phyloP scores from a whole-genome alignment of 1,140 invertebrate genomes.

The Drosophila subobscura region DNA sequence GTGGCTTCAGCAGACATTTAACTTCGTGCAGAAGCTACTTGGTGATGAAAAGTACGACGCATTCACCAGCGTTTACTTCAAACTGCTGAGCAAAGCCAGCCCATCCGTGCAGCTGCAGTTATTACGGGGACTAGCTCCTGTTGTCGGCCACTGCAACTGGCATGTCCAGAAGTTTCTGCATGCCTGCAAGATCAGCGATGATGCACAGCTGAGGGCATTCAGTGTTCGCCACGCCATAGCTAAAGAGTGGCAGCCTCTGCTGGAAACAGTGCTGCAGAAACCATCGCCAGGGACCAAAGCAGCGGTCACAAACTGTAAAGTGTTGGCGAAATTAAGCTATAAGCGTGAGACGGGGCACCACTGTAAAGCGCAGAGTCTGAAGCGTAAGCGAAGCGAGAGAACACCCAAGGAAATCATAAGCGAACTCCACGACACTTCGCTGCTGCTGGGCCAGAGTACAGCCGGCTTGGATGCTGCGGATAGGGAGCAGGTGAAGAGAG shows the following conservation, averaged over 20 bases:
- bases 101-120: slow-evolving; percentile 19
- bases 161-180: slow-evolving; percentile 45
- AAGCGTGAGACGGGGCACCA: background rate
- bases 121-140: slow-evolving; percentile 20
- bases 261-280: slow-evolving; percentile 6
- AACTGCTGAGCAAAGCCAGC: slow-evolving; percentile 8
- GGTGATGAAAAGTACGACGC: background rate
- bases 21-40: slow-evolving; percentile 21
- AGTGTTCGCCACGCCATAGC: slow-evolving; percentile 7
- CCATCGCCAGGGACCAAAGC: too few species aligned
- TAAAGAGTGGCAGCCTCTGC: background rate
- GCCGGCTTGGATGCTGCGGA: slow-evolving; percentile 25
- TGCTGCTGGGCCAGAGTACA: slow-evolving; percentile 3
- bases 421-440: slow-evolving; percentile 18
- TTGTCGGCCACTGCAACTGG: slow-evolving; percentile 29
- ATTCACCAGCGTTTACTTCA: slow-evolving; percentile 42
- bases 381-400: slow-evolving; percentile 12
- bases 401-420: slow-evolving; percentile 29
- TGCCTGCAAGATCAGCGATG: slow-evolving; percentile 12
- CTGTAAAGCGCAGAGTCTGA: slow-evolving; percentile 1
- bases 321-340: background rate
- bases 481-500: slow-evolving; percentile 6
- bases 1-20: slow-evolving; percentile 26
- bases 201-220: slow-evolving; percentile 40
- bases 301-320: background rate